Percentiles rank a stretch among this genome's conserved stretches.
These are phyloP conservation scores for Stegophylla sp. DNA, from an alignment of 2,888 invertebrate species.

Conservation along the genomic window DNA sequence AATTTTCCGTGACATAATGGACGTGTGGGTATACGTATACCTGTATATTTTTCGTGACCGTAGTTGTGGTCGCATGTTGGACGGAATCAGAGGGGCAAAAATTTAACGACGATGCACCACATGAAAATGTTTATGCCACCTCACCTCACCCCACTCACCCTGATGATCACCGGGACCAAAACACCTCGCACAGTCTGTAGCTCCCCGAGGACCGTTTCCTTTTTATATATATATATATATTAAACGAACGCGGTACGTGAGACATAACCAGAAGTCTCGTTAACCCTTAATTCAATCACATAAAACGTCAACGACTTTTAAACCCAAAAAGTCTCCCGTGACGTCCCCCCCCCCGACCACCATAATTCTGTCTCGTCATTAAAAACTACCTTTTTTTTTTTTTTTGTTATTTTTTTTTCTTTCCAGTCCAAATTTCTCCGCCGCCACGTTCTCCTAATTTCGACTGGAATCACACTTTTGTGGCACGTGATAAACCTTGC, in stretches of 20 bases:
- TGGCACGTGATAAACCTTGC: neutral
- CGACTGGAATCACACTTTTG: neutral
- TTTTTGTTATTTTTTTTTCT: neutral
- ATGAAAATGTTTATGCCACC: conserved; percentile 33
- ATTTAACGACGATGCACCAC: conserved; percentile 25
- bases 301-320: conserved; percentile 51
- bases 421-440: neutral
- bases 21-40: neutral
- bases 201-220: conserved; percentile 32
- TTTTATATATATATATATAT: too few species aligned
- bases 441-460: neutral
- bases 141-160: neutral
- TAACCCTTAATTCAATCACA: conserved; percentile 55
- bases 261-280: conserved; percentile 37
- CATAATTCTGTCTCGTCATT: neutral
- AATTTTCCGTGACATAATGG: neutral
- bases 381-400: conserved; percentile 18
- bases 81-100: neutral
- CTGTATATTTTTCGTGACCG: neutral
- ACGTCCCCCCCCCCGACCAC: neutral
- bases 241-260: conserved; percentile 47
- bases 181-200: too few species aligned
- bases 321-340: conserved; percentile 4
- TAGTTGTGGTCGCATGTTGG: too few species aligned
- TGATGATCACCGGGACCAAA: too few species aligned